Percentiles rank a stretch among this genome's conserved stretches.
These are phyloP conservation scores for Yponomeuta cagnagella DNA, from an alignment of 2,888 invertebrate species.

Conservation along the genomic window DNA sequence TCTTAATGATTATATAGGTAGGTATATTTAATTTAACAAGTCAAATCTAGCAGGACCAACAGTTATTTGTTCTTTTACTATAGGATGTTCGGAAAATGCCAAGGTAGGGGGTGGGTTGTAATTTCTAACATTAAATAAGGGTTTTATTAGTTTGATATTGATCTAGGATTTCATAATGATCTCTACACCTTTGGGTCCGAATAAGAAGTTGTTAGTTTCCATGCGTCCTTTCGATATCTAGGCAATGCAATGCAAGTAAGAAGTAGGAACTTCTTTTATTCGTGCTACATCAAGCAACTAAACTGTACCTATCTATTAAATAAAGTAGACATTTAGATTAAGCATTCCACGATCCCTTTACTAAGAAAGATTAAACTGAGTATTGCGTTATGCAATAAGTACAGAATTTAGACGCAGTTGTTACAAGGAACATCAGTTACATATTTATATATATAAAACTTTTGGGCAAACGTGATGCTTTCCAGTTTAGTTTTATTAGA, in stretches of 20 bases:
- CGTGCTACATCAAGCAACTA: neutral
- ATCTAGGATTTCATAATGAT: conserved; percentile 30
- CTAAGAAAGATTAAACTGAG: neutral
- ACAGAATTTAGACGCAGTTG: neutral
- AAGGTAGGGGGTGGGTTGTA: conserved; percentile 69
- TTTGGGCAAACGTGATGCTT: neutral
- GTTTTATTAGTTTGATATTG: conserved; percentile 42
- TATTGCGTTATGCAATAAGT: neutral
- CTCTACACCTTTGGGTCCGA: conserved; percentile 70
- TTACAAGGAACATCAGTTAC: neutral
- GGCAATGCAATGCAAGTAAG: neutral
- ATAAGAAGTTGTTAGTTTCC: conserved; percentile 20
- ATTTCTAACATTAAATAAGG: conserved; percentile 32
- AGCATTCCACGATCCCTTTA: neutral
- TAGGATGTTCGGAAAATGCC: conserved; percentile 42
- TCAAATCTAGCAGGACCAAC: conserved; percentile 10
- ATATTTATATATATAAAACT: neutral
- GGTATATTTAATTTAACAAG: neutral
- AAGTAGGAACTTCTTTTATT: neutral
- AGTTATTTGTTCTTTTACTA: neutral
- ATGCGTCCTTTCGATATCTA: neutral
- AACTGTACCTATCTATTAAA: neutral
- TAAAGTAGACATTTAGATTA: neutral
- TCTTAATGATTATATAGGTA: neutral
- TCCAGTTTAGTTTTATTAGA: neutral